Evolutionary conservation across 2,113 vertebrate species (phyloP).

Genomic region (Macroglossus sobrinus): DNA sequence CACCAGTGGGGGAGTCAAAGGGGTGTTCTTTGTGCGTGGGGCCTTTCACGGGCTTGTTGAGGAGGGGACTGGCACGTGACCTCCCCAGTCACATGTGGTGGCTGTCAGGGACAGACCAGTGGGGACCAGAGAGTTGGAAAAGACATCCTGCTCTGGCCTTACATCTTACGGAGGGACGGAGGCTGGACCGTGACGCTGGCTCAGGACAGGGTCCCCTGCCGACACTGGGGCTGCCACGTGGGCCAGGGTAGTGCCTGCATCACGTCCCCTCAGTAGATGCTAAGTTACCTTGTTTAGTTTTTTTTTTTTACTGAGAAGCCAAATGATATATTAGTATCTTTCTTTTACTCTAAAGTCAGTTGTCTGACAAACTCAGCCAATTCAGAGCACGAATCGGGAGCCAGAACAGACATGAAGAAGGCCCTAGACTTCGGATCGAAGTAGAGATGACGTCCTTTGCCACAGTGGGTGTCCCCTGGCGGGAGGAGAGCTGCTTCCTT

Average conservation of each 20-base stretch:
- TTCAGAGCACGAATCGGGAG: background rate
- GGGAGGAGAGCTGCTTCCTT: background rate
- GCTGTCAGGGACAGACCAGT: no score
- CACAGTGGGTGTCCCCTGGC: fast-evolving
- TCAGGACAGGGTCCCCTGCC: fast-evolving
- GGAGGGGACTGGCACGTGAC: fast-evolving
- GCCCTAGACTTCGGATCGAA: background rate
- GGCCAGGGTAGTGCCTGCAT: background rate
- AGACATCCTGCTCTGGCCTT: background rate
- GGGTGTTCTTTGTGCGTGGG: fast-evolving
- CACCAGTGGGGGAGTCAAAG: background rate
- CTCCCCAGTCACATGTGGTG: background rate
- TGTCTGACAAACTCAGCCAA: background rate
- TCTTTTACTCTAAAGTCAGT: background rate
- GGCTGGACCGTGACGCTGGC: background rate
- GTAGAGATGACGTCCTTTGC: background rate
- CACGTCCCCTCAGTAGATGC: background rate
- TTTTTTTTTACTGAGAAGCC: background rate
- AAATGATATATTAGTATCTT: background rate
- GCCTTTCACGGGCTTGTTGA: background rate
- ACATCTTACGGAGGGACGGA: background rate
- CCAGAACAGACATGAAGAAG: background rate
- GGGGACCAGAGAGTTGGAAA: background rate
- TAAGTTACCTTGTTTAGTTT: background rate
- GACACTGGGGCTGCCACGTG: background rate